Conservation (phyloP, 2,888 invertebrate species). For the Miltochrista miniata region DNA sequence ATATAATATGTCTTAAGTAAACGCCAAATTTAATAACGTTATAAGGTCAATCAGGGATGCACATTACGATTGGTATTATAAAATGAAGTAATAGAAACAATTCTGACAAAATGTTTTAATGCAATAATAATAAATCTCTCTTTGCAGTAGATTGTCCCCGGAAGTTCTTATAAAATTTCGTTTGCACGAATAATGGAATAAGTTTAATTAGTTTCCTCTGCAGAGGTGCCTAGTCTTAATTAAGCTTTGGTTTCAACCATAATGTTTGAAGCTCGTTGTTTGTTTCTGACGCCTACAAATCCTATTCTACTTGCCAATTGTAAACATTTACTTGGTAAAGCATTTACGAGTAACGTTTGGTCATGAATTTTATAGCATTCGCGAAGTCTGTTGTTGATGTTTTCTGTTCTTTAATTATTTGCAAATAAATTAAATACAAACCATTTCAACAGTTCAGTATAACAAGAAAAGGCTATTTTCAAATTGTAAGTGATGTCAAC, state of each 20-base stretch:
- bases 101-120: constrained; percentile 39
- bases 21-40: too few relatives aligned
- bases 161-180: constrained; percentile 66
- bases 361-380: constrained; percentile 9
- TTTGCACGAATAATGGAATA: constrained; percentile 74
- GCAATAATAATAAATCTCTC: constrained; percentile 58
- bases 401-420: background rate
- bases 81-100: constrained; percentile 33
- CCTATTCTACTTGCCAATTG: constrained; percentile 32
- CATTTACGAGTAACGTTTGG: constrained; percentile 14
- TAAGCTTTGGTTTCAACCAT: constrained; percentile 66
- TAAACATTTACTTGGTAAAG: constrained; percentile 27
- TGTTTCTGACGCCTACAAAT: constrained; percentile 49
- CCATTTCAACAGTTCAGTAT: too few relatives aligned
- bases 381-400: background rate
- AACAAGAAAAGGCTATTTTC: too few relatives aligned
- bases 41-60: too few relatives aligned
- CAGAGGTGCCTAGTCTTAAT: constrained; percentile 72
- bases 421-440: background rate
- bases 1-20: too few relatives aligned
- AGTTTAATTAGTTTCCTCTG: constrained; percentile 76
- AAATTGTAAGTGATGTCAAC: too few relatives aligned
- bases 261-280: constrained; percentile 54
- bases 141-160: constrained; percentile 51
- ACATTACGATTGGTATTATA: too few relatives aligned